Evolutionary conservation across 2,888 invertebrate genomes (phyloP).

Genomic region (Melikaiella ostensackeni): DNA sequence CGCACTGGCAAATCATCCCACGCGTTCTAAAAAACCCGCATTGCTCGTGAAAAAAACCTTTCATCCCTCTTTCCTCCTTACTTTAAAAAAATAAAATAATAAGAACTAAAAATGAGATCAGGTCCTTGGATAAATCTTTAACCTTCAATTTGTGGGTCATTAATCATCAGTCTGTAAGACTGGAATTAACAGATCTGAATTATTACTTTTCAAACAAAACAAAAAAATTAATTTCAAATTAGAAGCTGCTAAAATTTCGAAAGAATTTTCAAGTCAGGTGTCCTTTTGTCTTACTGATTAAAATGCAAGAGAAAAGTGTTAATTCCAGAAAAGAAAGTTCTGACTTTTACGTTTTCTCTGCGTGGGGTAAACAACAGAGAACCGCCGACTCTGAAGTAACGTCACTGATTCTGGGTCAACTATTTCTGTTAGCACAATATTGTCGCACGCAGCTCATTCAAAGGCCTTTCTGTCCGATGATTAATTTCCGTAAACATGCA

Average conservation of each 20-base stretch:
- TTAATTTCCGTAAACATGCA: conserved; percentile 26
- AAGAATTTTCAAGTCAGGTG: not conserved
- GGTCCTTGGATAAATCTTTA: not conserved
- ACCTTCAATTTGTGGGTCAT: not conserved
- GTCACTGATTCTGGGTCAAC: not conserved
- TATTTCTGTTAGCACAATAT: conserved; percentile 9
- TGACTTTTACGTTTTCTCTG: not conserved
- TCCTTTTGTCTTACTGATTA: not conserved
- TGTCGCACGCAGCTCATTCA: conserved; percentile 2
- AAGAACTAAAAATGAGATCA: not conserved
- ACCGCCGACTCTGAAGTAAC: not conserved
- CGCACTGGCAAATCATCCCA: conserved; percentile 22
- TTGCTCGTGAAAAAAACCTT: conserved; percentile 13
- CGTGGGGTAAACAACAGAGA: not conserved
- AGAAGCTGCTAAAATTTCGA: not conserved
- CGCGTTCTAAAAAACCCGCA: conserved; percentile 14
- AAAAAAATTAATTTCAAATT: not conserved
- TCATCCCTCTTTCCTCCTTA: not conserved
- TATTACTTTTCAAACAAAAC: too few relatives aligned
- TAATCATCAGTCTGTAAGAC: not conserved
- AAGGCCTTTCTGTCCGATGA: not conserved
- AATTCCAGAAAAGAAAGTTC: not conserved
- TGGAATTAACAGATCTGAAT: too few relatives aligned
- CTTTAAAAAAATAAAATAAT: too few relatives aligned
- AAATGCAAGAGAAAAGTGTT: not conserved